Evolutionary conservation across 2,797 vertebrate genomes (phyloP).

Genomic region (Pseudopleuronectes americanus): DNA sequence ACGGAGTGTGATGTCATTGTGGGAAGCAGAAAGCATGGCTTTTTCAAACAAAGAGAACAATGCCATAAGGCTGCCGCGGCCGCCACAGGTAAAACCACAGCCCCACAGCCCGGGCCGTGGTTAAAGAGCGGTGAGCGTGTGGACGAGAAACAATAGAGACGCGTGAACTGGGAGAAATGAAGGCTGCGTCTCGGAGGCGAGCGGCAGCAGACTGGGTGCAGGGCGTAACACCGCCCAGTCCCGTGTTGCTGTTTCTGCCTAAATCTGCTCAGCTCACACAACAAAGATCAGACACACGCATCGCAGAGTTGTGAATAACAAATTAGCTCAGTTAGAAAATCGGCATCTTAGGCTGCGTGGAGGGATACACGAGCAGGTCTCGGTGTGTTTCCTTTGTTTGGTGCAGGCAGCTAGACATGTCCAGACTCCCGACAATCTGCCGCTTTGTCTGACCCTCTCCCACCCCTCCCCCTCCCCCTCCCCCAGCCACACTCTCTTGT

Average conservation of each 20-base stretch:
- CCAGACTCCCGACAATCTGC: constrained; percentile 86
- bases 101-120: not conserved
- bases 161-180: not conserved
- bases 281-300: not conserved
- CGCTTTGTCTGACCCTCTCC: constrained; percentile 86
- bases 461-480: constrained; percentile 72
- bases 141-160: not conserved
- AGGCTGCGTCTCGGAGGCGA: not conserved
- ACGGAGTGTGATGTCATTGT: constrained; percentile 92
- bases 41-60: constrained; percentile 99
- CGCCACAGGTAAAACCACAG: constrained; percentile 21
- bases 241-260: constrained; percentile 65
- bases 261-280: constrained; percentile 22
- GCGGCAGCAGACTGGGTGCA: constrained; percentile 64
- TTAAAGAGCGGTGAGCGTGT: rapidly evolving
- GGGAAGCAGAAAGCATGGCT: constrained; percentile 92
- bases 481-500: constrained; percentile 57
- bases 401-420: constrained; percentile 81
- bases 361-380: constrained; percentile 20
- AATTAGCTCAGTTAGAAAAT: rapidly evolving
- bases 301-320: rapidly evolving
- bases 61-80: constrained; percentile 76
- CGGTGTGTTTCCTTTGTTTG: constrained; percentile 83
- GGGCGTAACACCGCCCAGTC: constrained; percentile 81
- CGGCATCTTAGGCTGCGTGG: not conserved